A percentile compares a stretch with the other conserved stretches of the same genome.
Conservation (phyloP, 2,797 vertebrate genomes). For the Sciurus vulgaris region DNA sequence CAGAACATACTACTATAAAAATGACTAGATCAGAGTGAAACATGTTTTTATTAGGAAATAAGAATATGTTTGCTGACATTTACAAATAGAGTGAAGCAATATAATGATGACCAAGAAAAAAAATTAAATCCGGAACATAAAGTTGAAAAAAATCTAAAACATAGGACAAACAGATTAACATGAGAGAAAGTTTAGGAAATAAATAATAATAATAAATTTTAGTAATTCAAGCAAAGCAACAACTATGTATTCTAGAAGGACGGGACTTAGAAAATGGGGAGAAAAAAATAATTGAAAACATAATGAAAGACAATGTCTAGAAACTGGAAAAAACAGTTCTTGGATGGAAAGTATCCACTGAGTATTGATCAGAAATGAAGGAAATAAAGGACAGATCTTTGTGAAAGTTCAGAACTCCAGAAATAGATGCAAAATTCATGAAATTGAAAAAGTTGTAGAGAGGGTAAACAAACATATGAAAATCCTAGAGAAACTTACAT, state of each 20-base stretch:
- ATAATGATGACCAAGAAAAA: background rate
- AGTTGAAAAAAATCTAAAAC: background rate
- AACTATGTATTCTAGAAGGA: background rate
- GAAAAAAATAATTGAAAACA: background rate
- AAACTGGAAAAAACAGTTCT: background rate
- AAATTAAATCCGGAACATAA: conserved; percentile 6
- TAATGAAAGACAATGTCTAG: conserved; percentile 4
- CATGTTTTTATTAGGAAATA: background rate
- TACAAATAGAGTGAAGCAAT: background rate
- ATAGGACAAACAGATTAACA: background rate
- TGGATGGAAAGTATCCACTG: background rate
- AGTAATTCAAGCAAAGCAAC: background rate
- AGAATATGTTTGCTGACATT: background rate
- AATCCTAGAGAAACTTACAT: background rate
- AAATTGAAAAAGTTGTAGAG: background rate
- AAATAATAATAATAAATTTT: background rate
- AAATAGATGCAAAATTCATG: background rate
- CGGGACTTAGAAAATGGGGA: background rate
- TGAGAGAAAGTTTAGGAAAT: conserved; percentile 1
- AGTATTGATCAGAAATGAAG: background rate
- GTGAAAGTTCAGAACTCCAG: background rate
- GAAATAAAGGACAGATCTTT: background rate
- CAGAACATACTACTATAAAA: background rate
- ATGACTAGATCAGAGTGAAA: background rate
- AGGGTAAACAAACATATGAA: background rate